These are phyloP conservation scores for Colletes collaris DNA, from an alignment of 2,888 invertebrate genomes.

Conservation along the genomic window DNA sequence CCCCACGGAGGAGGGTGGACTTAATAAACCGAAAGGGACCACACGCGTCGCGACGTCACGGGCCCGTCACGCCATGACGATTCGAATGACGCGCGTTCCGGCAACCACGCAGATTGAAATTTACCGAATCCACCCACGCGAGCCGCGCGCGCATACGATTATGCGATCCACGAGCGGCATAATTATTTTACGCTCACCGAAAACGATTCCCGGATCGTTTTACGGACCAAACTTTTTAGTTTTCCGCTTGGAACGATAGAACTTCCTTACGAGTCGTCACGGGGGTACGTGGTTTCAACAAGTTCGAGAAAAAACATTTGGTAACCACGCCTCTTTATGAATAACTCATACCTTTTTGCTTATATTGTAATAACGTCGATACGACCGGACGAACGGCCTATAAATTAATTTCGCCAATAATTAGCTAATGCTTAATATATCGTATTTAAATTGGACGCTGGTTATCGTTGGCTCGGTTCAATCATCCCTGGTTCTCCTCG, in stretches of 20 bases:
- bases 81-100: slow-evolving; percentile 43
- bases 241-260: too few species aligned
- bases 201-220: neutral
- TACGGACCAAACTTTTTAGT: neutral
- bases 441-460: too few species aligned
- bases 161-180: slow-evolving; percentile 17
- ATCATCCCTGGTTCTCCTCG: neutral
- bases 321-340: too few species aligned
- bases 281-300: too few species aligned
- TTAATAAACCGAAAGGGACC: slow-evolving; percentile 60
- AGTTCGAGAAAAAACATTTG: too few species aligned
- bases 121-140: slow-evolving; percentile 57
- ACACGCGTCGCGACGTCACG: slow-evolving; percentile 60
- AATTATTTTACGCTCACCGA: slow-evolving; percentile 37
- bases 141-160: slow-evolving; percentile 36
- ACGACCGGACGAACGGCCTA: too few species aligned
- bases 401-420: too few species aligned
- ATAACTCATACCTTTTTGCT: too few species aligned
- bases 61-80: slow-evolving; percentile 45
- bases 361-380: too few species aligned
- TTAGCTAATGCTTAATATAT: too few species aligned
- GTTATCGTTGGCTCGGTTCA: too few species aligned
- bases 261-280: too few species aligned
- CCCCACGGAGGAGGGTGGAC: slow-evolving; percentile 41
- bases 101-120: slow-evolving; percentile 51